These are phyloP conservation scores for Malurus cyaneus DNA, from an alignment of 2,113 vertebrate genomes.

Conservation along the genomic window DNA sequence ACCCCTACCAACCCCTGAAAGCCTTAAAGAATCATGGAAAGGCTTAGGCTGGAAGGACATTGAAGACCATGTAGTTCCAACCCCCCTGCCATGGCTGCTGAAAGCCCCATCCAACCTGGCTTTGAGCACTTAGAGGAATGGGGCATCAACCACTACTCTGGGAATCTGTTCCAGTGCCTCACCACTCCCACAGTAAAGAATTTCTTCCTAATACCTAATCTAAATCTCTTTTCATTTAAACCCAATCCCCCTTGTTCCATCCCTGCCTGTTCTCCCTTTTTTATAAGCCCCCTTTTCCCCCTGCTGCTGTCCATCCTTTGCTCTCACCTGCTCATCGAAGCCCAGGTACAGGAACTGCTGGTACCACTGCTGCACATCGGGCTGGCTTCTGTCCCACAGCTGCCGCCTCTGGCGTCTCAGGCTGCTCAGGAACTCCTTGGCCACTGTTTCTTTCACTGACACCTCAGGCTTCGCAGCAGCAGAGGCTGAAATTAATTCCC, in stretches of 20 bases:
- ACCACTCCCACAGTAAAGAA: neutral
- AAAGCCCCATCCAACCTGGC: neutral
- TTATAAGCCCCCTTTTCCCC: neutral
- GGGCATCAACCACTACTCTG: neutral
- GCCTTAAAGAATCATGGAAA: too few species aligned
- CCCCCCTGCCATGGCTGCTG: neutral
- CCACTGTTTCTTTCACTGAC: slow-evolving; percentile 73
- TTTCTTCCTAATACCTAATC: neutral
- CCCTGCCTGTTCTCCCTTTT: neutral
- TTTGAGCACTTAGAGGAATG: neutral
- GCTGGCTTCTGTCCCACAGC: slow-evolving; percentile 88
- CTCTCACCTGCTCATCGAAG: slow-evolving; percentile 88
- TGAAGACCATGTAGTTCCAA: neutral
- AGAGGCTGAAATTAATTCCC: slow-evolving; percentile 62
- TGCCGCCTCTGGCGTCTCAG: slow-evolving; percentile 83
- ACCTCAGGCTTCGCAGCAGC: slow-evolving; percentile 57
- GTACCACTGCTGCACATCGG: slow-evolving; percentile 95
- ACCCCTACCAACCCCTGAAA: accelerated
- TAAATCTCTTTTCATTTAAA: neutral
- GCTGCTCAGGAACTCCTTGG: slow-evolving; percentile 85
- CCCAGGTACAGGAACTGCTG: slow-evolving; percentile 93
- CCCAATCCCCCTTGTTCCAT: neutral
- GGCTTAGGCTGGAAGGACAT: neutral
- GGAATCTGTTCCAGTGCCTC: neutral
- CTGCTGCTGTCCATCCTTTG: neutral